phyloP scores from a whole-genome alignment of 2,797 vertebrate genomes.

The Allobates femoralis region DNA sequence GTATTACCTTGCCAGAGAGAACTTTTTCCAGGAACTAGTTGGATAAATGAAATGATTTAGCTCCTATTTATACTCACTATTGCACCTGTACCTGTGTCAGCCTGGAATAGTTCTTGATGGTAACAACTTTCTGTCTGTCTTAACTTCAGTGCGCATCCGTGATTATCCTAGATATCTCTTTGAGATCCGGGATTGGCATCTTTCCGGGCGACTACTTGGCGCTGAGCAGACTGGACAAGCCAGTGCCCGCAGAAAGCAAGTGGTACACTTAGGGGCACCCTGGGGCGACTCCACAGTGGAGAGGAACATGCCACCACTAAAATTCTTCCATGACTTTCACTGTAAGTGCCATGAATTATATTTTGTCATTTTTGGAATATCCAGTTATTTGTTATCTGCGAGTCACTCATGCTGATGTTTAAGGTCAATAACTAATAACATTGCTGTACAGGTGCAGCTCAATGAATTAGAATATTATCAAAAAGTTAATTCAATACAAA shows the following conservation, averaged over 20 bases:
- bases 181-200: slow-evolving; percentile 94
- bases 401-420: background rate
- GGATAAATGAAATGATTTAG: too few species aligned
- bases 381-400: background rate
- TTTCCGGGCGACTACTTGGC: slow-evolving; percentile 89
- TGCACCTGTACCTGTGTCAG: too few species aligned
- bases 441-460: too few species aligned
- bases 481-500: too few species aligned
- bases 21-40: too few species aligned
- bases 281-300: slow-evolving; percentile 91
- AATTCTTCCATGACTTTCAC: slow-evolving; percentile 95
- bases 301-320: slow-evolving; percentile 95
- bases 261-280: slow-evolving; percentile 84
- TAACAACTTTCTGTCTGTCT: background rate
- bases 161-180: slow-evolving; percentile 97
- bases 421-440: too few species aligned
- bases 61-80: too few species aligned
- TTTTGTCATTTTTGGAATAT: background rate
- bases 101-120: background rate
- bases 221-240: slow-evolving; percentile 90
- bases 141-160: slow-evolving; percentile 88
- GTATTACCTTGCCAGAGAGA: too few species aligned
- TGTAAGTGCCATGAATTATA: slow-evolving; percentile 80
- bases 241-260: slow-evolving; percentile 84
- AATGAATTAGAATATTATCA: too few species aligned